Base-by-base conservation (phyloP, 2,888 invertebrate species). In the Silvanus unidentatus region DNA sequence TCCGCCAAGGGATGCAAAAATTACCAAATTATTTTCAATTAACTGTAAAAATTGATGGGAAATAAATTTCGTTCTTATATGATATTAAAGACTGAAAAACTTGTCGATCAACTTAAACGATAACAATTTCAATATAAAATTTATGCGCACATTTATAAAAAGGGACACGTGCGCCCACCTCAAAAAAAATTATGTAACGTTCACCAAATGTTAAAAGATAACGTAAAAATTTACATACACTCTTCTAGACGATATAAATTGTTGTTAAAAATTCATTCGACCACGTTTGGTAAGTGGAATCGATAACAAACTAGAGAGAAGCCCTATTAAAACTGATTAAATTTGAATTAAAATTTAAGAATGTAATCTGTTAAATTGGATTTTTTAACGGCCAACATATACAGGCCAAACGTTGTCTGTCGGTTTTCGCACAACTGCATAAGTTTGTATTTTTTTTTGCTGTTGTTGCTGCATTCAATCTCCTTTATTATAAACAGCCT, bases 151-250 rank as follows among this genome's bases (percentile, higher is more conserved):
- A 32, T 5, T 32, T 32, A 8, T 32, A 12, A 37, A 37, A 12
- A 32, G 11, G 12, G 37, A 37, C 37, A 37, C 37, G 37, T 37
- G 37, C 37, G 9, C 22, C 22, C 22, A 22, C 22, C 22, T 22
- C 8, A 5, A 5, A n/a, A 37, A 37, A 32, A 12, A 12, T 8
- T 16, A 36, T 32, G 35, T 44, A 47, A 43, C 52, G 52, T 48
- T 39, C 47, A 41, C 52, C 52, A 52, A 49, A 52, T 52, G 52
- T 45, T 44, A 39, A n/a, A n/a, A 29, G 11, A 12, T 13, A 39
- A 32, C 32, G 39, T 13, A 14, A 35, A 44, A 44, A 44, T 44
- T 44, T 40, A 44, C 44, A 44, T 44, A 44, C 10, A 39, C 44
- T 40, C n/a, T n/a, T n/a, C n/a, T n/a, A n/a, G n/a, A n/a, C n/a